Base-by-base conservation (phyloP, 92 coral and sea anemone genomes). In the Pocillopora meandrina region DNA sequence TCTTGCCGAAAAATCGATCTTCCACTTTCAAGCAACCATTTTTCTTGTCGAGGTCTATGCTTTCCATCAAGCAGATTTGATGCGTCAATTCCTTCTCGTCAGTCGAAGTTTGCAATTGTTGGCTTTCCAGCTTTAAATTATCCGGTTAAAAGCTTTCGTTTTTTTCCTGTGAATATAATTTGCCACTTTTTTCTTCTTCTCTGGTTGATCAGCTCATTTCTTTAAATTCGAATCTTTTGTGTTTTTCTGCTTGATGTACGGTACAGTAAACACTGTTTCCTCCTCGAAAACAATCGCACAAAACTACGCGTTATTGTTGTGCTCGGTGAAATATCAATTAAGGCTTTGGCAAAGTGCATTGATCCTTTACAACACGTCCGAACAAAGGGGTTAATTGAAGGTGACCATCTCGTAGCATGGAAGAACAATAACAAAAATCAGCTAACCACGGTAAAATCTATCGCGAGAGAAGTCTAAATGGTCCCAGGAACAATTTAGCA, bases 1-100 rank as follows among this genome's bases (percentile, higher is more conserved):
- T 61, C 71, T 85, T 92, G 10, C 98, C 98, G 65, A 80, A 94
- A 59, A 77, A 91, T 0, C 93, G 95, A 77, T 94, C 98, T 12
- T 89, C 82, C 5, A 94, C 95, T 69, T 94, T 92, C 0, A 75
- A 74, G 58, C 98, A 94, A 2, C 92, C 93, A 69, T 83, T 90
- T 55, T 82, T 90, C 86, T 74, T 86, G 47, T 90, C 83, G 35
- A 55, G 82, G 71, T 62, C 8, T 42, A 42, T 42, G 52, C 52
- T 58, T 58, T 88, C 88, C 91, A 88, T 71, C 42, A 1, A 61
- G 17, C 26, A 23, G 35, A 34, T 21, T 73, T 47, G 55, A 60
- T 76, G 31, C 7, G 15, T 63, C 49, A 47, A 61, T 26, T 26
- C 31, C 31, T 26, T 26, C 31, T 26, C 31, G 31, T 26, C 31